Evolutionary conservation across 2,888 invertebrate genomes (phyloP), one percentile per base, ranked within the genome.

Genomic region (Orthosia gothica): DNA sequence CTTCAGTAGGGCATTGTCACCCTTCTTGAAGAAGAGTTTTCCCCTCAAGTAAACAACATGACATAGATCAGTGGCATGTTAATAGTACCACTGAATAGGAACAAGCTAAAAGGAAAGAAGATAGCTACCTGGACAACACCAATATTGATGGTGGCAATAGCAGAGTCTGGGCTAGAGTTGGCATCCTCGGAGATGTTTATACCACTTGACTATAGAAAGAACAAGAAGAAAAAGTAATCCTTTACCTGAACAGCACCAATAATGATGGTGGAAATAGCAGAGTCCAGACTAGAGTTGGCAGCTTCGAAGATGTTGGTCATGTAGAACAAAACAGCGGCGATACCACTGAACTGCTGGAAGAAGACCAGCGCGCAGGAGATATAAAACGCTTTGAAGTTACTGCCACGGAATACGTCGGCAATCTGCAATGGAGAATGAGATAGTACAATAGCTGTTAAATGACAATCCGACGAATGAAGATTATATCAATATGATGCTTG

Each of bases 341-440:
- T 98, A 1, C 98, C 98, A 1, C 98, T 97, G 81, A 98, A 96
- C 93, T 99, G 99, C 91, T 99, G 99, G 94, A 99, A 98, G 84
- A 97, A 95, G 68, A 98, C 98, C 76, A 99, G 96, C 7, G 97
- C 97, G 83, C 97, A 97, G 0, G 98, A 98, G 68, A 98, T 97
- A 83, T 98, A 97, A 89, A 99, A 97, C 0, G 98, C 98, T 90
- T 98, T 98, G 82, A 98, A 97, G 92, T 98, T 98, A 45, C 98
- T 97, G 74, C 97, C 97, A 16, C 97, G 87, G 96, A 97, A 90
- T 94, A 97, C 95, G 87, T 98, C 98, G 0, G 93, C 88, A 0
- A 97, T 54, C 94, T 96, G 90, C 0, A 80, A 80, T 11, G 1
- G 16, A 70, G 32, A 66, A 20, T 1, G 0, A 20, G 2, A 23